These are phyloP conservation scores for Eolophus roseicapilla DNA, from an alignment of 2,113 vertebrate species.

Conservation along the genomic window DNA sequence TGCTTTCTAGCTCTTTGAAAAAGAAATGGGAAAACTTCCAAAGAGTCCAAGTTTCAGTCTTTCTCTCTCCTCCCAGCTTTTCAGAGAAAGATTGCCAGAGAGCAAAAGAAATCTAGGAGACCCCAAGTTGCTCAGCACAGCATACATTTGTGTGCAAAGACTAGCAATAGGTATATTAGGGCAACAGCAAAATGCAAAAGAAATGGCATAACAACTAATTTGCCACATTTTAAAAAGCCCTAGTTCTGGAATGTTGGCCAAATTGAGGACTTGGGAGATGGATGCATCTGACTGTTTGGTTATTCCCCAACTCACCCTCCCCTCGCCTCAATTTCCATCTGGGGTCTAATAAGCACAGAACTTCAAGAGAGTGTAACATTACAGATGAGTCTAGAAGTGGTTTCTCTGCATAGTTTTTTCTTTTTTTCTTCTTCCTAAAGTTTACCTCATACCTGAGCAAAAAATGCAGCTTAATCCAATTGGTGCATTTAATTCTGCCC, in stretches of 20 bases:
- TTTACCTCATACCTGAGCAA: background rate
- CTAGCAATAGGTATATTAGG: background rate
- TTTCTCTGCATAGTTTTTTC: background rate
- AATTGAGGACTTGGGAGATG: background rate
- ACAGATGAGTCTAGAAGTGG: background rate
- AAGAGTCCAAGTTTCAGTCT: background rate
- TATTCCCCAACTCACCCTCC: background rate
- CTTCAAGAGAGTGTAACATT: background rate
- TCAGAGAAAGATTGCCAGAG: background rate
- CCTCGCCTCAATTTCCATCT: background rate
- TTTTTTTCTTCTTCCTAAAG: background rate
- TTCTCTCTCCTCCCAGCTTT: background rate
- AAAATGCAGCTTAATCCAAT: background rate
- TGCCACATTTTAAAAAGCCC: background rate
- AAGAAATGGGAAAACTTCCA: background rate
- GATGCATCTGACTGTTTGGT: background rate
- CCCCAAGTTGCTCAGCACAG: background rate
- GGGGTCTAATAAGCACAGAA: background rate
- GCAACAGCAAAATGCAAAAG: background rate
- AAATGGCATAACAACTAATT: background rate
- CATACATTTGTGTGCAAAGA: background rate
- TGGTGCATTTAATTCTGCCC: background rate
- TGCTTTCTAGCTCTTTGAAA: background rate
- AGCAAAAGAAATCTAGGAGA: background rate
- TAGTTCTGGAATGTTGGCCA: background rate